Percentiles rank a stretch among this genome's conserved stretches.
Evolutionary conservation across 1,140 invertebrate genomes (phyloP).

Genomic region (Zeugodacus cucurbitae): DNA sequence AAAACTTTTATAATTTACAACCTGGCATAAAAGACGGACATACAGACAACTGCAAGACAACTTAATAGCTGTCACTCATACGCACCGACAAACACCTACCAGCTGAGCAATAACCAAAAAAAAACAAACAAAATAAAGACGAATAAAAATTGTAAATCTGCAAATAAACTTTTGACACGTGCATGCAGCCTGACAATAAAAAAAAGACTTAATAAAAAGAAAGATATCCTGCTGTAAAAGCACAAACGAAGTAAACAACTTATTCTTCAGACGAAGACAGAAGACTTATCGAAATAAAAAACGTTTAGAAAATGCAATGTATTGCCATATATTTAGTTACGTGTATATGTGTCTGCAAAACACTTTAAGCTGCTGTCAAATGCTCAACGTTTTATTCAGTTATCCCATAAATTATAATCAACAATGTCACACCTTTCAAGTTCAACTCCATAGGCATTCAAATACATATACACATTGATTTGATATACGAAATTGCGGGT

Average conservation of each 20-base stretch:
- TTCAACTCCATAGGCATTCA: neutral
- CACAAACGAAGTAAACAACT: neutral
- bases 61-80: conserved; percentile 21
- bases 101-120: neutral
- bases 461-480: neutral
- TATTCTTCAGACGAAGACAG: neutral
- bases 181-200: neutral
- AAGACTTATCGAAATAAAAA: neutral
- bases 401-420: neutral
- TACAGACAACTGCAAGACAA: neutral
- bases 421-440: neutral
- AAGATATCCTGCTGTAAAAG: neutral
- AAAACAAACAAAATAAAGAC: neutral
- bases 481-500: neutral
- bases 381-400: neutral
- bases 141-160: neutral
- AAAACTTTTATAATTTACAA: neutral
- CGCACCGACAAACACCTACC: neutral
- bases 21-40: neutral
- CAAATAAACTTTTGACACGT: neutral
- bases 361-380: neutral
- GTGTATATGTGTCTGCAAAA: neutral
- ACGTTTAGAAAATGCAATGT: neutral
- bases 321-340: neutral
- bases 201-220: neutral